Evolutionary conservation across 2,888 invertebrate species (phyloP), one percentile per base, ranked within the genome.

Genomic region (Oeneis ivallda): DNA sequence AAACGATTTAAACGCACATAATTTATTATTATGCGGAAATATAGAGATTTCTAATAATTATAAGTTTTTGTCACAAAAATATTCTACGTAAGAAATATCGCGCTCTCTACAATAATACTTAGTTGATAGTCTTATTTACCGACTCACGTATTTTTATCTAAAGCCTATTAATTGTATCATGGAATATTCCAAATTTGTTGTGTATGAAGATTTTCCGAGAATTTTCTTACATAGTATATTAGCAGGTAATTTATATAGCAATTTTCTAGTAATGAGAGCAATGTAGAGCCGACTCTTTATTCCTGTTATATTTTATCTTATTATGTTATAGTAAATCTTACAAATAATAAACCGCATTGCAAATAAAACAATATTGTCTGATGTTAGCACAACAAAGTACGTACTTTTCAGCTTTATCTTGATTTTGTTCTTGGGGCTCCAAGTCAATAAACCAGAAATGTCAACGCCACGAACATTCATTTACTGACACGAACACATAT

Each of bases 401-500:
- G 72, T 86, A 92, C 91, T 91, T 86, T 92, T 92, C 62, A 92
- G 86, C 81, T 91, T 92, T 87, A 92, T 90, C 83, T 91, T 92
- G 87, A 92, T 84, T 79, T 81, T 89, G 80, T 86, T 88, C 81
- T 89, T 91, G 57, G 91, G 90, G 79, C 86, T 90, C 91, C 91
- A 92, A 79, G 86, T 86, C 72, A 90, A 89, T 78, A 91, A 84
- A 83, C 90, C 89, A 65, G 82, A 84, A 80, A 86, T 87, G 76
- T 87, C 89, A 83, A 86, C 79, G 76, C 89, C 85, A 49, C 86
- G 83, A 70, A 89, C 87, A 84, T 85, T 89, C 91, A 91, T 91
- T 89, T 91, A 90, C 83, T 87, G 76, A 86, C 85, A 85, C 82
- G 81, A 82, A 82, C 83, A 78, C 83, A 82, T 79, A 68, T 69